Conservation (phyloP, 2,113 vertebrate species). For the Epinephelus moara region DNA sequence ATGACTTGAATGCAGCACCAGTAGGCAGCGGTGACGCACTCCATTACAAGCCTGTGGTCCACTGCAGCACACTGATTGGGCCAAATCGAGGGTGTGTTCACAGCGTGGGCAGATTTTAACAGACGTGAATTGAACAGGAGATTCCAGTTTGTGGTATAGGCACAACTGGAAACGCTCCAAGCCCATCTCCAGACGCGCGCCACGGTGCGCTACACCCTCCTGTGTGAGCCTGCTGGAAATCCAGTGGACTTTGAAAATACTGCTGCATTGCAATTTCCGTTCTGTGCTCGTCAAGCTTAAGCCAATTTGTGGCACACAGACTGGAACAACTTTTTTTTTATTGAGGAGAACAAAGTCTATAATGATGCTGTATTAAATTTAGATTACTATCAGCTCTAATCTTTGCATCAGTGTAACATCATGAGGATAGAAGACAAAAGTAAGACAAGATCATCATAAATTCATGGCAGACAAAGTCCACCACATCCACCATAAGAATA, state of each 20-base stretch:
- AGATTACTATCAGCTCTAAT: constrained; percentile 21
- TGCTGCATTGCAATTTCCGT: constrained; percentile 68
- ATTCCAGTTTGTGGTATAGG: constrained; percentile 76
- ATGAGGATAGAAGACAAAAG: constrained; percentile 14
- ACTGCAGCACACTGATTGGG: constrained; percentile 78
- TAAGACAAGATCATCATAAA: constrained; percentile 44
- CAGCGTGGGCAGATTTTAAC: constrained; percentile 79
- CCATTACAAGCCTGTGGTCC: constrained; percentile 77
- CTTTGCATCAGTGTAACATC: background rate
- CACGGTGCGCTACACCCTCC: constrained; percentile 43
- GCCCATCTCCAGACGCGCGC: constrained; percentile 64
- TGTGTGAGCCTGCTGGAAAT: constrained; percentile 53
- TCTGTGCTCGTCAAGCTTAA: constrained; percentile 43
- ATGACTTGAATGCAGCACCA: constrained; percentile 64
- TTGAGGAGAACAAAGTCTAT: constrained; percentile 12
- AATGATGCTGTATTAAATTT: constrained; percentile 36
- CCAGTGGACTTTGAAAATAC: constrained; percentile 55
- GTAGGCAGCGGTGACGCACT: constrained; percentile 73
- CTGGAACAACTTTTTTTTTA: constrained; percentile 45
- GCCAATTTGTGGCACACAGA: constrained; percentile 53
- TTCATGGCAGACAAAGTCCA: constrained; percentile 21
- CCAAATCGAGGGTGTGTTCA: constrained; percentile 84
- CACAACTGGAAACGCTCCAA: constrained; percentile 63
- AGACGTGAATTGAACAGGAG: constrained; percentile 80
- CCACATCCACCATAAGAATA: constrained; percentile 57